Percentiles rank a stretch among this genome's conserved stretches.
Conservation (phyloP, 2,888 invertebrate species). For the Drosophila fulvimacula region DNA sequence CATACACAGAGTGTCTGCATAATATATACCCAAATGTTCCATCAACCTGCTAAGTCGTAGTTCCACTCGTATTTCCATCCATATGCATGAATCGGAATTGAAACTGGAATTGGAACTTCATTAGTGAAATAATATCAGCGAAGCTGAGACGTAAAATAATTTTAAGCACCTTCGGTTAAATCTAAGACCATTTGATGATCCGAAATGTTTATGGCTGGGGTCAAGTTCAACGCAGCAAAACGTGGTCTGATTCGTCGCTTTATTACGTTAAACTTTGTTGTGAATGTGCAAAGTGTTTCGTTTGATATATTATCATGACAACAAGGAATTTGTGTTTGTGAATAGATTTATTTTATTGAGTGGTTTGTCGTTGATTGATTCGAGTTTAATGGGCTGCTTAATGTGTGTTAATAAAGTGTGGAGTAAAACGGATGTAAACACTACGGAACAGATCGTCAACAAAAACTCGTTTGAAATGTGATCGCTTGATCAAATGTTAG, state of each 20-base stretch:
- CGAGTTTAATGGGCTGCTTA: constrained; percentile 7
- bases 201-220: constrained; percentile 24
- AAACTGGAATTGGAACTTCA: constrained; percentile 4
- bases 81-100: constrained; percentile 20
- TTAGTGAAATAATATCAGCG: neutral
- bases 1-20: constrained; percentile 22
- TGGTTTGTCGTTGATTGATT: constrained; percentile 13
- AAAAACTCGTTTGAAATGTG: neutral
- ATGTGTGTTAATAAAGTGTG: constrained; percentile 17
- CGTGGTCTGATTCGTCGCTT: constrained; percentile 13
- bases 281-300: neutral
- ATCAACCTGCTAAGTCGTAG: constrained; percentile 3
- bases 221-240: constrained; percentile 38
- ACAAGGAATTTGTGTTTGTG: constrained; percentile 1
- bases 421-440: neutral
- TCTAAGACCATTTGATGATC: constrained; percentile 18
- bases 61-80: neutral
- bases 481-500: neutral
- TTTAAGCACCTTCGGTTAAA: constrained; percentile 10
- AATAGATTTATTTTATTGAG: constrained; percentile 13
- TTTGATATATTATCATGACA: constrained; percentile 23
- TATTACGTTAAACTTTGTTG: neutral
- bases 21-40: neutral
- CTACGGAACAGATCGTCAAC: neutral
- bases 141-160: constrained; percentile 8